phyloP scores from a whole-genome alignment of 2,797 vertebrate genomes.

The Coranthus polyacanthus region DNA sequence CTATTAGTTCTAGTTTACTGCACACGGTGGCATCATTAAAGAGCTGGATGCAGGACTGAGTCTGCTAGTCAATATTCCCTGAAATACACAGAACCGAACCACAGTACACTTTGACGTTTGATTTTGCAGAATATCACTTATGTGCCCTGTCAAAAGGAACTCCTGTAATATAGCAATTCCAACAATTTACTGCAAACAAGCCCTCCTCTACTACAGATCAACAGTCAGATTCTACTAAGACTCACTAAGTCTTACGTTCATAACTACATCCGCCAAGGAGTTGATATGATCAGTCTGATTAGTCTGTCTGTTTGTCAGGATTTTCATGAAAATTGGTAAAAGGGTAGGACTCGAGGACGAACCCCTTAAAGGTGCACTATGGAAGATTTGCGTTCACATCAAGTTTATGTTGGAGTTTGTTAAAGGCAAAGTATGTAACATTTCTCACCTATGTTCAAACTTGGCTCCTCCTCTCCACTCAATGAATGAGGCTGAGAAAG shows the following conservation, averaged over 20 bases:
- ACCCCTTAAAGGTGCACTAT: no score
- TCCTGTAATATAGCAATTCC: neutral
- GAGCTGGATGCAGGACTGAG: constrained; percentile 6
- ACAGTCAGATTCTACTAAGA: constrained; percentile 8
- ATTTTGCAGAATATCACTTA: constrained; percentile 1
- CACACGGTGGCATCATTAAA: constrained; percentile 26
- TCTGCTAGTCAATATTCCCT: constrained; percentile 6
- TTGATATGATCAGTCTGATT: no score
- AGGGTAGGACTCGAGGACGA: no score
- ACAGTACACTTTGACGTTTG: constrained; percentile 21
- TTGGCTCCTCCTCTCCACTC: no score
- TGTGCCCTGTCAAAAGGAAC: constrained; percentile 8
- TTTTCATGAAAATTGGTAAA: no score
- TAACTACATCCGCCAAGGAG: no score
- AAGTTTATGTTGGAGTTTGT: no score
- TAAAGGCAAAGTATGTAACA: no score
- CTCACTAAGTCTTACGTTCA: neutral
- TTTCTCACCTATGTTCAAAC: no score
- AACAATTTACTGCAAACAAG: constrained; percentile 4
- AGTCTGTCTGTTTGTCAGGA: no score
- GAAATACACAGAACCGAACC: constrained; percentile 11
- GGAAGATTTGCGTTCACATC: no score
- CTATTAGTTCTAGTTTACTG: constrained; percentile 18
- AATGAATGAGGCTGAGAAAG: no score
- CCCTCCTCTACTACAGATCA: constrained; percentile 11